A percentile compares a stretch with the other conserved stretches of the same genome.
Conservation (phyloP, 30 jellyfish, hydroid and myxozoan species). For the Cassiopea andromeda region DNA sequence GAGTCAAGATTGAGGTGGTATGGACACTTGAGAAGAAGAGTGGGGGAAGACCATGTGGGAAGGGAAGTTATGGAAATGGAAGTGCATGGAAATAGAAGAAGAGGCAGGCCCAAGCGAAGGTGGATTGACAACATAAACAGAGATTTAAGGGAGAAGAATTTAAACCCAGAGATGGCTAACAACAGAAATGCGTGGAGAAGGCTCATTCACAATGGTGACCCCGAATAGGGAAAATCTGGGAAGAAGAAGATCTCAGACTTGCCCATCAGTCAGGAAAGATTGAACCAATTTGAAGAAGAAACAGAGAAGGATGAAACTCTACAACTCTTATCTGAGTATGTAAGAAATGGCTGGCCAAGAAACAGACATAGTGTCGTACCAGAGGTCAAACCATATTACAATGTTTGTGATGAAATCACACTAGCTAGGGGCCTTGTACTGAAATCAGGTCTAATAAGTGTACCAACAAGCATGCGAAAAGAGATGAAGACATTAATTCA, state of each 20-base stretch:
- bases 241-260: slow-evolving; percentile 12
- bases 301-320: slow-evolving; percentile 46
- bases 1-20: too few relatives aligned
- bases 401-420: slow-evolving; percentile 36
- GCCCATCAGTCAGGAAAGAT: slow-evolving; percentile 52
- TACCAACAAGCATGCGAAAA: slow-evolving; percentile 30
- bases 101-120: too few relatives aligned
- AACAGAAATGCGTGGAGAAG: too few relatives aligned
- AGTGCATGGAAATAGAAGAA: too few relatives aligned
- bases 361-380: not conserved
- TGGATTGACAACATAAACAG: too few relatives aligned
- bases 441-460: slow-evolving; percentile 23
- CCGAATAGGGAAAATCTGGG: too few relatives aligned
- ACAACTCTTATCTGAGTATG: slow-evolving; percentile 13
- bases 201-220: too few relatives aligned
- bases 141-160: too few relatives aligned
- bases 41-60: too few relatives aligned
- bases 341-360: slow-evolving; percentile 48
- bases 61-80: too few relatives aligned
- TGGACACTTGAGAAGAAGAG: too few relatives aligned
- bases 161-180: too few relatives aligned
- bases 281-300: slow-evolving; percentile 30
- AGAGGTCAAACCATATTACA: slow-evolving; percentile 34
- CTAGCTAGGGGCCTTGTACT: slow-evolving; percentile 24
- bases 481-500: slow-evolving; percentile 30